phyloP scores from a whole-genome alignment of 1,140 invertebrate genomes.

The Acarapis woodi region DNA sequence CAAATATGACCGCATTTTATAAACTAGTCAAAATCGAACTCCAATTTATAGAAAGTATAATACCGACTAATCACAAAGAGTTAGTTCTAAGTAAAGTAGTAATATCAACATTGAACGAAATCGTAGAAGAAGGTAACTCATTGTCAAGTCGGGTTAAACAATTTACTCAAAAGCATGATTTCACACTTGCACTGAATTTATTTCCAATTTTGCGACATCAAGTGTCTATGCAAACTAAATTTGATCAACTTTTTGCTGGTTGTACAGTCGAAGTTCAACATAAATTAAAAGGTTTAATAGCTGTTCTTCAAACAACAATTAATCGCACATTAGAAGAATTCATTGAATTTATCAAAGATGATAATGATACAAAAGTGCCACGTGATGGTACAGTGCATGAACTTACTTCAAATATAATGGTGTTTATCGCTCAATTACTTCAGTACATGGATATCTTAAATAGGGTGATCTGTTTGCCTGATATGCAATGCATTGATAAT shows the following conservation, averaged over 20 bases:
- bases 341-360: constrained; percentile 55
- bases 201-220: constrained; percentile 62
- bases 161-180: constrained; percentile 46
- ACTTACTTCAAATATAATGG: constrained; percentile 62
- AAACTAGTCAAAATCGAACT: constrained; percentile 64
- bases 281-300: constrained; percentile 32
- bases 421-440: constrained; percentile 52
- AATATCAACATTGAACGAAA: constrained; percentile 45
- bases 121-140: constrained; percentile 51
- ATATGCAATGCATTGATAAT: constrained; percentile 10
- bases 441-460: constrained; percentile 13
- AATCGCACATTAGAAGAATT: constrained; percentile 71
- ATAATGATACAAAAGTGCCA: constrained; percentile 48
- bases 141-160: constrained; percentile 22
- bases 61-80: constrained; percentile 34
- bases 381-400: constrained; percentile 89
- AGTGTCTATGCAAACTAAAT: constrained; percentile 43
- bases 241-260: constrained; percentile 38
- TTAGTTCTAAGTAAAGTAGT: constrained; percentile 51
- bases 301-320: constrained; percentile 41
- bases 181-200: constrained; percentile 45
- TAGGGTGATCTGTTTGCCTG: constrained; percentile 11
- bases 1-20: constrained; percentile 53
- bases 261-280: constrained; percentile 10
- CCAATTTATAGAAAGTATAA: constrained; percentile 44